Conservation (phyloP, 2,888 invertebrate species). For the Philereme vetulata region DNA sequence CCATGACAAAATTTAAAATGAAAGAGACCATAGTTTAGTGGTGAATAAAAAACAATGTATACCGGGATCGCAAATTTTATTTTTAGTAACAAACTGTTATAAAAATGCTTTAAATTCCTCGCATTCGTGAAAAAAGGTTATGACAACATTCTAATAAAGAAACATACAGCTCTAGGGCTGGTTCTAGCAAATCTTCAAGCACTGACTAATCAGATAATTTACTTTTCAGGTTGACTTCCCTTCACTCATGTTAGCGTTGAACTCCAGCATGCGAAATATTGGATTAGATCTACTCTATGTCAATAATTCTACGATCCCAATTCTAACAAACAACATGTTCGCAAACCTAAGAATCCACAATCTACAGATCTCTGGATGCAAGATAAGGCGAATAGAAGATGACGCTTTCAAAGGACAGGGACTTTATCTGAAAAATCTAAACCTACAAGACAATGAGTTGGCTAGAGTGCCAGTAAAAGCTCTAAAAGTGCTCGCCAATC, state of each 20-base stretch:
- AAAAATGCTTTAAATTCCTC: too few species aligned
- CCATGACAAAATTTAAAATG: too few species aligned
- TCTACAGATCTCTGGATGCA: conserved; percentile 93
- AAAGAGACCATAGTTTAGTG: too few species aligned
- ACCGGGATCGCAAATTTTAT: too few species aligned
- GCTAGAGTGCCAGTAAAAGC: conserved; percentile 90
- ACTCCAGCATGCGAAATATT: conserved; percentile 86
- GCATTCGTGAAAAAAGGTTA: too few species aligned
- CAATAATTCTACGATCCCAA: conserved; percentile 92
- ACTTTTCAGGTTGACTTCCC: conserved; percentile 87
- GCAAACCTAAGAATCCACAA: conserved; percentile 89
- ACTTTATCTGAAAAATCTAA: conserved; percentile 90
- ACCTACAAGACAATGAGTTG: conserved; percentile 92
- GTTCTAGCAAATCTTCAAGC: too few species aligned
- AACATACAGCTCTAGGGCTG: too few species aligned
- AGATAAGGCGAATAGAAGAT: conserved; percentile 87
- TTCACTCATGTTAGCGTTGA: conserved; percentile 88
- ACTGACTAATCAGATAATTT: neutral
- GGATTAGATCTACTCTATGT: conserved; percentile 93
- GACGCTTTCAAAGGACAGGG: conserved; percentile 94
- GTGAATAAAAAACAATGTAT: too few species aligned
- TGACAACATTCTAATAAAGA: too few species aligned
- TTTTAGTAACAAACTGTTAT: too few species aligned
- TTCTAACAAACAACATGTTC: conserved; percentile 87
- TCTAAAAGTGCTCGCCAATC: conserved; percentile 86